Base-by-base conservation (phyloP, 2,888 invertebrate species). In the Podotricha telesiphe region DNA sequence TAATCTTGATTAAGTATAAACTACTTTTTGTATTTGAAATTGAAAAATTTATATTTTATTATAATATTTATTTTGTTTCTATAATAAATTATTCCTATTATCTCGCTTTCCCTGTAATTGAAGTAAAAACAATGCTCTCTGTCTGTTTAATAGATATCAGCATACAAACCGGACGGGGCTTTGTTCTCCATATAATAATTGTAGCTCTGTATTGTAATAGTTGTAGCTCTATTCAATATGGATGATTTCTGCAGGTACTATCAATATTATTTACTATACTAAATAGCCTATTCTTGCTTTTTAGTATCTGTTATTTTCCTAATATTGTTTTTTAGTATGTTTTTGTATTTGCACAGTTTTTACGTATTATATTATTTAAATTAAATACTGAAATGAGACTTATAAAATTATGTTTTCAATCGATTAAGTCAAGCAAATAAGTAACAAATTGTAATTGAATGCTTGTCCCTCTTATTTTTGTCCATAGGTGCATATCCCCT, bases 101-200 rank as follows among this genome's bases (percentile, higher is more conserved):
- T 19, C 11, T 13, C 0, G 13, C 55, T 17, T 34, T 34, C 17
- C 10, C 17, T 19, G 55, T 34, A 34, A 55, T 34, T 17, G 17
- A 8, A 55, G 34, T 55, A 17, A 37, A 55, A 55, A 55, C 34
- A 55, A 55, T 37, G 13, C 34, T 22, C 53, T 28, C n/a, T 51
- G 7, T 51, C 51, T 11, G 17, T 34, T 20, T 55, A 55, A 55
- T 55, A 55, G 34, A 55, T 34, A 55, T 55, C 55, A 55, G 34
- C 55, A 55, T 55, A 19, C 55, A 34, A 34, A 55, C 37, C 55
- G 34, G 11, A 55, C 37, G 55, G 17, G 55, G 55, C 34, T 55
- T 37, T 37, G 55, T 55, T 55, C n/a, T n/a, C 34, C 20, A 37
- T 34, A 55, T 55, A 55, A 55, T 37, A 55, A 37, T 55, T 55